phyloP scores from a whole-genome alignment of 2,113 vertebrate species.

The Alligator sinensis region DNA sequence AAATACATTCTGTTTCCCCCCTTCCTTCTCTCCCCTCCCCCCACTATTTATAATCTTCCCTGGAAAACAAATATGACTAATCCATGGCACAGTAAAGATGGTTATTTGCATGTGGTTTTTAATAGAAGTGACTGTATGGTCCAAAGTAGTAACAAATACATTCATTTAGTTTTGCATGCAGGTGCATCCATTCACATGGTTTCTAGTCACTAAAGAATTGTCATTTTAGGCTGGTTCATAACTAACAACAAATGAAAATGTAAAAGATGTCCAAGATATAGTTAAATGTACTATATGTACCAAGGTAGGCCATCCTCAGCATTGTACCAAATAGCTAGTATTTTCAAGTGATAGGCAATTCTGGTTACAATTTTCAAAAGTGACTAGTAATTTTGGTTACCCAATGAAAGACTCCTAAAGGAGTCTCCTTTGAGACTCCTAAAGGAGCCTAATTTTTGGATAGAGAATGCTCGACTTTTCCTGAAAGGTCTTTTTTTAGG shows the following conservation, averaged over 20 bases:
- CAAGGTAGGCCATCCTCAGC: neutral
- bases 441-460: neutral
- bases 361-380: neutral
- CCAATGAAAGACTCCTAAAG: neutral
- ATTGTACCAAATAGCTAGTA: neutral
- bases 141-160: slow-evolving; percentile 73
- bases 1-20: slow-evolving; percentile 78
- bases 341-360: neutral
- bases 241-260: neutral
- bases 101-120: slow-evolving; percentile 81
- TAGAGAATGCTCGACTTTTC: neutral
- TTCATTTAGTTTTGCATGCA: slow-evolving; percentile 68
- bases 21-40: slow-evolving; percentile 26
- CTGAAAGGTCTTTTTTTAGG: neutral
- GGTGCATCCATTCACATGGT: slow-evolving; percentile 40
- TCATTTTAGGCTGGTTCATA: neutral
- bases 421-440: neutral
- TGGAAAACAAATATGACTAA: slow-evolving; percentile 84
- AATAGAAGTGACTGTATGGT: slow-evolving; percentile 75
- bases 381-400: neutral
- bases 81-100: slow-evolving; percentile 73
- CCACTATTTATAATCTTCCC: slow-evolving; percentile 83
- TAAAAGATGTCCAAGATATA: neutral
- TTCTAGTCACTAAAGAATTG: neutral
- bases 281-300: neutral